phyloP scores from a whole-genome alignment of 2,888 invertebrate genomes.

The Drosophila cognata region DNA sequence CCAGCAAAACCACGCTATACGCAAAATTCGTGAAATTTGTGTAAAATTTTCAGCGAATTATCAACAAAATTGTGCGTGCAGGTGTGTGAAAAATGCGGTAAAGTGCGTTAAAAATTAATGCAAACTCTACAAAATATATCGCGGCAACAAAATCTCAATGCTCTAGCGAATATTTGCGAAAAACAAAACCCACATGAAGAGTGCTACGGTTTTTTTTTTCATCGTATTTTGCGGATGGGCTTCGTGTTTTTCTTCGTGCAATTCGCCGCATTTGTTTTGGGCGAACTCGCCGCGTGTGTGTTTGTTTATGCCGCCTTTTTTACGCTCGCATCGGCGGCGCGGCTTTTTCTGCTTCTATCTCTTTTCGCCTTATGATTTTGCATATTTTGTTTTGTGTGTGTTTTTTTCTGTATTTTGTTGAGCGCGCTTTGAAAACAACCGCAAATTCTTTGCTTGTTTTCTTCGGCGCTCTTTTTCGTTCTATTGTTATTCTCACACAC shows the following conservation, averaged over 20 bases:
- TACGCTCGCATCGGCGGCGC: constrained; percentile 57
- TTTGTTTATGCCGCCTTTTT: constrained; percentile 80
- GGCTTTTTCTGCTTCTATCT: constrained; percentile 65
- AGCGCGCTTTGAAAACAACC: constrained; percentile 20
- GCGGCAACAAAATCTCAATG: constrained; percentile 12
- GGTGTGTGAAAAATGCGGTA: constrained; percentile 64
- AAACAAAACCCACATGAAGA: constrained; percentile 76
- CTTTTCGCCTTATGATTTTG: constrained; percentile 57
- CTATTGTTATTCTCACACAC: constrained; percentile 11
- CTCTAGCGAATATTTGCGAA: constrained; percentile 53
- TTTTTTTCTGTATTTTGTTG: constrained; percentile 64
- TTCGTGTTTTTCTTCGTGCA: constrained; percentile 67
- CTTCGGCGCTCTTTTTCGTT: not conserved
- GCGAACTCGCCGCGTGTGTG: constrained; percentile 78
- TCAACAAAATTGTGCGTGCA: constrained; percentile 75
- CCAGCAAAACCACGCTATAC: constrained; percentile 83
- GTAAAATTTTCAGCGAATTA: constrained; percentile 68
- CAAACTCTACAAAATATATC: constrained; percentile 27
- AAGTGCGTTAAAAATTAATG: constrained; percentile 62
- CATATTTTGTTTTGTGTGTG: constrained; percentile 47
- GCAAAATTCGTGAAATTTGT: constrained; percentile 79
- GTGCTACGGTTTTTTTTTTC: constrained; percentile 67
- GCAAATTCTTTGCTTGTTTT: constrained; percentile 14
- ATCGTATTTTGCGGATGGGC: constrained; percentile 79
- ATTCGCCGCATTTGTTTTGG: constrained; percentile 83